These are phyloP conservation scores for Haemorhous mexicanus DNA, from an alignment of 2,113 vertebrate genomes.

Conservation along the genomic window DNA sequence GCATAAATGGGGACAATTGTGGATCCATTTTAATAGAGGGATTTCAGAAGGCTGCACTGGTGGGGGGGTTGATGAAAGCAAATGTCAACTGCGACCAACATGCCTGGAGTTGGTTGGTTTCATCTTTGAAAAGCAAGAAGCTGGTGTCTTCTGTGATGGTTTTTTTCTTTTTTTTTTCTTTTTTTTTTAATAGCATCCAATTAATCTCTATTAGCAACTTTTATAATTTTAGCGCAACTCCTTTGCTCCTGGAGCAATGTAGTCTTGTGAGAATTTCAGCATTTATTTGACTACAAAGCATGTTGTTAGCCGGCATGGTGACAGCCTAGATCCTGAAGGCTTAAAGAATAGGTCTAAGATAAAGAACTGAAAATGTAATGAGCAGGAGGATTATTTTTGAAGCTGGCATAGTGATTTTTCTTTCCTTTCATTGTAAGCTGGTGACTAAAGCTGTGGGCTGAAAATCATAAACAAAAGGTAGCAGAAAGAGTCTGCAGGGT, in stretches of 20 bases:
- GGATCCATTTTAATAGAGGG: background rate
- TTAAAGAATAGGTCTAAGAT: background rate
- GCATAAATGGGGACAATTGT: background rate
- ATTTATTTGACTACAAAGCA: constrained; percentile 5
- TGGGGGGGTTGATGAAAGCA: background rate
- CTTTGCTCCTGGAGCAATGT: background rate
- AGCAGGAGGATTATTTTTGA: constrained; percentile 12
- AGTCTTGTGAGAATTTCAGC: background rate
- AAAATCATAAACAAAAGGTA: background rate
- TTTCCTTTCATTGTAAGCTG: background rate
- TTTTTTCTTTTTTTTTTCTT: no score
- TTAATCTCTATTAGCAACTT: background rate
- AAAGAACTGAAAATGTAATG: background rate
- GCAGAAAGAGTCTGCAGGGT: background rate
- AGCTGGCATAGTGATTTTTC: background rate
- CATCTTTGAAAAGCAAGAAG: background rate
- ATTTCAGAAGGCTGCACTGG: background rate
- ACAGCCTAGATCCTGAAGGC: background rate
- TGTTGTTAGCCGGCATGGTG: background rate
- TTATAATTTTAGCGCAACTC: background rate
- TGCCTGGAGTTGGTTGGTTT: background rate
- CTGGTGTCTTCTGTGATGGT: background rate
- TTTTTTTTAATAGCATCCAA: background rate
- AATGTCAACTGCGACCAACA: accelerated
- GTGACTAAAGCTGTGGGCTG: background rate